Conservation (phyloP, 2,113 vertebrate species). For the Passer domesticus region DNA sequence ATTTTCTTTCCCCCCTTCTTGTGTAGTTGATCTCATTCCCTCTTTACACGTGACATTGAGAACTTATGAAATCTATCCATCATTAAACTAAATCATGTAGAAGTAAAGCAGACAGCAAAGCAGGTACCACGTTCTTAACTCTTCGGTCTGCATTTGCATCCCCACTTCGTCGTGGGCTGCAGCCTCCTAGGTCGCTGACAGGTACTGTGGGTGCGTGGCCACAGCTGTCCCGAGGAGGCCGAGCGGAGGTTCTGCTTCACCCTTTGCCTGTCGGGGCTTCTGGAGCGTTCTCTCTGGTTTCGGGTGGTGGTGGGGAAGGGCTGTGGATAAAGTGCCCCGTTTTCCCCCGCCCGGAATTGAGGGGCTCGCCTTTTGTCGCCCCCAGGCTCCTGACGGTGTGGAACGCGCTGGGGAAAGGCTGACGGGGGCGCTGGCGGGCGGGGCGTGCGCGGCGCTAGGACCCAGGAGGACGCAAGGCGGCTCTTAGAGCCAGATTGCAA, state of each 20-base stretch:
- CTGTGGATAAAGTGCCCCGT: background rate
- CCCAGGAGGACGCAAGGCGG: conserved; percentile 48
- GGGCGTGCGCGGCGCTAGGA: conserved; percentile 66
- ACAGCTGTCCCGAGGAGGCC: background rate
- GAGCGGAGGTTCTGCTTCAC: background rate
- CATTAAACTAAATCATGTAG: background rate
- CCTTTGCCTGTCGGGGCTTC: background rate
- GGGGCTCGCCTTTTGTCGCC: background rate
- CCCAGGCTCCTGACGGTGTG: background rate
- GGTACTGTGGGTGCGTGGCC: background rate
- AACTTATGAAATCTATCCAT: background rate
- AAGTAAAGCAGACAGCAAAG: background rate
- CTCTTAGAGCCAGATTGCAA: conserved; percentile 43
- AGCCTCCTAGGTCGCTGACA: background rate
- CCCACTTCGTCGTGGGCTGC: background rate
- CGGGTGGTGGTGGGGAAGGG: background rate
- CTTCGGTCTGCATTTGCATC: background rate
- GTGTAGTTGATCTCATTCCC: background rate
- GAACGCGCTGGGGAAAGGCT: background rate
- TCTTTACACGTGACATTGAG: background rate
- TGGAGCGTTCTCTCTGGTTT: background rate
- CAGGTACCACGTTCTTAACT: background rate
- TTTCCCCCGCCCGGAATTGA: background rate
- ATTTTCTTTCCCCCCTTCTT: background rate
- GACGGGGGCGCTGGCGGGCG: background rate